Base-by-base conservation (phyloP, 2,797 vertebrate genomes). In the Orientallactaga sibirica region DNA sequence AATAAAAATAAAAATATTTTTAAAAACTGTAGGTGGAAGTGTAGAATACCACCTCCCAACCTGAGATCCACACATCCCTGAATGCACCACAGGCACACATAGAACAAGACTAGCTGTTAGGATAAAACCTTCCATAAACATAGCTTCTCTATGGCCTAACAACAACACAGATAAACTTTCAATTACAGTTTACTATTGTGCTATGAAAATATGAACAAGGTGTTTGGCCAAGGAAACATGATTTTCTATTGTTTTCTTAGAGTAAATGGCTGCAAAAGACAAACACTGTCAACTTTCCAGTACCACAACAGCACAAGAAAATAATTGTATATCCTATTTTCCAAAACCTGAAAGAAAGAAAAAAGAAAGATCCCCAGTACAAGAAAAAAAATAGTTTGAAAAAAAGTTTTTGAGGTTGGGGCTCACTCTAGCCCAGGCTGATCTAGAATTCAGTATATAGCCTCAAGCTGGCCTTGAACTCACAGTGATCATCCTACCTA, bases 11-110 rank as follows among this genome's bases (percentile, higher is more conserved):
- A 37, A 37, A 37, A 37, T 37, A 37, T 37, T 37, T 93, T 94
- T 55, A 91, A 29, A 95, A 86, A 71, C 75, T 48, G 37, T 75
- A 83, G 87, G n/a, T 52, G 75, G 66, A 86, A 48, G 86, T 92
- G 75, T 88, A 73, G 58, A 8, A 58, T 20, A 14, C 55, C 24
- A 16, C 16, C 58, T 62, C 33, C 18, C 2, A 85, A 82, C 88
- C 96, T 74, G 66, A 64, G 75, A 33, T n/a, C 61, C 73, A 70
- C 14, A 70, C 58, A 61, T 61, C 77, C 67, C 58, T 76, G 11
- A 15, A 2, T 7, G 1, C 9, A 58, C 8, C 1, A 11, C 73
- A 83, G 16, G 48, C 41, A 33, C 62, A 37, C 29, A 41, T 66
- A 41, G 25, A 20, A 41, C 16, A 92, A 18, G 14, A 64, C 90